phyloP scores from a whole-genome alignment of 92 coral and sea anemone genomes.

The Epizoanthus stellaris region DNA sequence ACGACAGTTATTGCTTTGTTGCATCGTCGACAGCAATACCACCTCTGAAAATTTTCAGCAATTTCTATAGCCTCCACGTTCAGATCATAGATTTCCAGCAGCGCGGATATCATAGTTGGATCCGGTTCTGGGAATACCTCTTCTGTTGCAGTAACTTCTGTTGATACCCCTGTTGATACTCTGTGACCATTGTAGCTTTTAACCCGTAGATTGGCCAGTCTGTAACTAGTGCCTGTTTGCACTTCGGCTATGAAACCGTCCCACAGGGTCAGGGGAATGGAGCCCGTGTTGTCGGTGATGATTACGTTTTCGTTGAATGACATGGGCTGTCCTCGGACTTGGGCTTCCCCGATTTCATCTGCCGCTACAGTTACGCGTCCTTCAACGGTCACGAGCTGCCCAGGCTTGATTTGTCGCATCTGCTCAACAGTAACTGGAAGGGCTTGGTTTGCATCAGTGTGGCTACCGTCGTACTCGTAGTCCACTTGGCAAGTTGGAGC shows the following conservation, averaged over 20 bases:
- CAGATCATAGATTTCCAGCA: too few species aligned
- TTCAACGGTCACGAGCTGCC: slow-evolving; percentile 3
- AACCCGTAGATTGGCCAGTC: too few species aligned
- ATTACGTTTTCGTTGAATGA: not conserved
- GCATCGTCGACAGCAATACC: too few species aligned
- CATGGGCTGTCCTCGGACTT: not conserved
- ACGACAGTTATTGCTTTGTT: too few species aligned
- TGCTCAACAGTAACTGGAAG: not conserved
- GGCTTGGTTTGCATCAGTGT: not conserved
- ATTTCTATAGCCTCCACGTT: too few species aligned
- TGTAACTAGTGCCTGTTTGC: not conserved
- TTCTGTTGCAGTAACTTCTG: too few species aligned
- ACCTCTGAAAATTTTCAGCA: too few species aligned
- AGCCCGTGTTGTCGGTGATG: not conserved
- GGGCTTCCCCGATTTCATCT: not conserved
- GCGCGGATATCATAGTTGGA: too few species aligned
- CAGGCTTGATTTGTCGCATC: not conserved
- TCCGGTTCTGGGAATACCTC: too few species aligned
- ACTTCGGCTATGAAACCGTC: not conserved
- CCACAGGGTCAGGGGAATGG: slow-evolving; percentile 12
- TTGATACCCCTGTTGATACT: too few species aligned
- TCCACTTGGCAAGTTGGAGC: not conserved
- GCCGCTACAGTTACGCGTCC: not conserved
- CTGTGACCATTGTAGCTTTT: not conserved
- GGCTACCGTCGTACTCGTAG: not conserved